Evolutionary conservation across 2,888 invertebrate species (phyloP).

Genomic region (Oscheius sp.): DNA sequence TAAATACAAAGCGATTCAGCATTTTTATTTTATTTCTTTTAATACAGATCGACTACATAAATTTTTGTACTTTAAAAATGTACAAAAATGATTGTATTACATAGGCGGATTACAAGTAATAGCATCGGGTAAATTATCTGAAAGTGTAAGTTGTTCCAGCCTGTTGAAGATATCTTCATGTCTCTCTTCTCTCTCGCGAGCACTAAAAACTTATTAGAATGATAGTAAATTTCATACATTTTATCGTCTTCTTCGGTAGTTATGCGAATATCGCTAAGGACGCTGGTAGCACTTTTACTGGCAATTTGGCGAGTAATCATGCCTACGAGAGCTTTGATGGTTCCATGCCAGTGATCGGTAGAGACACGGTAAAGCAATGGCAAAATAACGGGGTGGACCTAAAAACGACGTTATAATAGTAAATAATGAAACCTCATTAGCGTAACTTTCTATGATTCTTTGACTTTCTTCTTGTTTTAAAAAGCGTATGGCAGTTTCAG

Average conservation of each 20-base stretch:
- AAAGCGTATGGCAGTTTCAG: constrained; percentile 15
- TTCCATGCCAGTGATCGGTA: constrained; percentile 8
- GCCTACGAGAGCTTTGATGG: not conserved
- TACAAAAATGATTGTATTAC: constrained; percentile 1
- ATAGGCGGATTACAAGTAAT: not conserved
- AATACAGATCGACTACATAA: not conserved
- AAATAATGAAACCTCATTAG: not conserved
- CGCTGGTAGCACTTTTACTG: not conserved
- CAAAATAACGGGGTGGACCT: constrained; percentile 12
- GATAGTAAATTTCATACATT: not conserved
- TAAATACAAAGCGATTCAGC: no score
- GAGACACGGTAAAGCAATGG: not conserved
- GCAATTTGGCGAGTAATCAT: constrained; percentile 7
- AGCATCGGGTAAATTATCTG: constrained; percentile 3
- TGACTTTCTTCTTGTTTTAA: not conserved
- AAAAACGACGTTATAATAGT: not conserved
- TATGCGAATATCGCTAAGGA: not conserved
- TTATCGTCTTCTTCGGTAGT: not conserved
- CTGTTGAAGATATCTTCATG: constrained; percentile 4
- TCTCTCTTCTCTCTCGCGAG: constrained; percentile 3
- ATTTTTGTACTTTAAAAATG: not conserved
- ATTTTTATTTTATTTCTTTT: no score
- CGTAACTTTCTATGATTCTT: not conserved
- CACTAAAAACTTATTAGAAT: not conserved
- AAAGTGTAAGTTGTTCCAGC: not conserved